Percentiles rank a stretch among this genome's conserved stretches.
phyloP scores from a whole-genome alignment of 2,113 vertebrate species.

The Mystacornis crossleyi region DNA sequence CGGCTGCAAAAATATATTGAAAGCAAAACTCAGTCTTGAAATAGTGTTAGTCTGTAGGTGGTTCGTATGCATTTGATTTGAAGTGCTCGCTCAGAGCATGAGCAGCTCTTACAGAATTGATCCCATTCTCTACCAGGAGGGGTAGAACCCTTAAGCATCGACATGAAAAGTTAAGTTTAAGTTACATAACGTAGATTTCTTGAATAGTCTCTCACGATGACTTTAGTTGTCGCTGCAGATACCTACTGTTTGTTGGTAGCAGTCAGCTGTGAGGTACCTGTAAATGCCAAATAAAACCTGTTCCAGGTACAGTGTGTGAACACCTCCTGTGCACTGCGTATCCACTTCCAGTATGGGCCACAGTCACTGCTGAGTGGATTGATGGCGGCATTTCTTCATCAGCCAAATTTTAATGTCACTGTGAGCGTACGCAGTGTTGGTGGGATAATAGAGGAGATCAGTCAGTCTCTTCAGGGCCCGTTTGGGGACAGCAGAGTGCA shows the following conservation, averaged over 20 bases:
- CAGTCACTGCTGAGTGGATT: neutral
- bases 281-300: neutral
- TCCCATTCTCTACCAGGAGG: neutral
- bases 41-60: constrained; percentile 21
- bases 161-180: neutral
- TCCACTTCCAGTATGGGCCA: neutral
- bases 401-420: neutral
- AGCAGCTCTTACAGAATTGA: neutral
- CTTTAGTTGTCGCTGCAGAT: neutral
- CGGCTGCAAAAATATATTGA: neutral
- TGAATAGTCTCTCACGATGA: neutral
- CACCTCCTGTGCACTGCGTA: accelerated
- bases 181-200: neutral
- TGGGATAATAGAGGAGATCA: neutral
- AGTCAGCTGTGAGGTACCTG: neutral
- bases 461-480: accelerated
- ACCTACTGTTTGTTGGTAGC: neutral
- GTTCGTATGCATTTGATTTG: neutral
- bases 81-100: neutral
- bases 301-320: neutral
- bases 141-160: neutral
- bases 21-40: neutral
- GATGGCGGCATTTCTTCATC: neutral
- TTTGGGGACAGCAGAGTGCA: neutral
- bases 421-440: neutral